phyloP scores from a whole-genome alignment of 2,888 invertebrate species.

The Acanthoscelides obtectus region DNA sequence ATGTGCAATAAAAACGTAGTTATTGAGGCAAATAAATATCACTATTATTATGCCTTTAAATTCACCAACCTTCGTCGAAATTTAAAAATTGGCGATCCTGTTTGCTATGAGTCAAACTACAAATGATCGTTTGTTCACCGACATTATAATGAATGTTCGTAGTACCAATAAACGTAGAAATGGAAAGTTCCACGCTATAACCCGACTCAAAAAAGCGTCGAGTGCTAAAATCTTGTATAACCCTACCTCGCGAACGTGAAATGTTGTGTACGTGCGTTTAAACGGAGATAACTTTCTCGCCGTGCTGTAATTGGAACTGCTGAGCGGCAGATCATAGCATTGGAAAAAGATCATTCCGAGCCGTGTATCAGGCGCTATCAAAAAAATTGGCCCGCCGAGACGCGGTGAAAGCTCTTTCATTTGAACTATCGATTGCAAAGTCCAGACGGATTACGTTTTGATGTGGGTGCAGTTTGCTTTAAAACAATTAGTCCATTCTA shows the following conservation, averaged over 20 bases:
- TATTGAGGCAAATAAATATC: too few species aligned
- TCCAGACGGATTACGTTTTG: too few species aligned
- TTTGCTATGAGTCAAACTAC: neutral
- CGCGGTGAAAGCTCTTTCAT: neutral
- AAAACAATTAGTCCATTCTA: too few species aligned
- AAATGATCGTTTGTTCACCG: neutral
- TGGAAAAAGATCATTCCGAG: neutral
- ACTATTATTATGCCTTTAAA: too few species aligned
- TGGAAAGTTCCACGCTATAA: neutral
- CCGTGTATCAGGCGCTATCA: neutral
- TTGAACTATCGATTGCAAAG: neutral
- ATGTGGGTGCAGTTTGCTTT: too few species aligned
- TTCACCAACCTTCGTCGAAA: too few species aligned
- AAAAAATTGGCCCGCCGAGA: neutral
- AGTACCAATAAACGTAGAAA: neutral
- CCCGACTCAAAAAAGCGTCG: neutral
- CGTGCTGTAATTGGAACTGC: neutral
- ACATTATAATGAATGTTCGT: neutral
- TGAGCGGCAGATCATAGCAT: neutral
- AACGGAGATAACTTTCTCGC: neutral
- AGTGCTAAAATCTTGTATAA: neutral
- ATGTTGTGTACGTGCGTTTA: neutral
- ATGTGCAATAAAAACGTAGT: too few species aligned
- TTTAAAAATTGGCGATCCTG: too few species aligned
- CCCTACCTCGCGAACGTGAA: neutral